phyloP scores from a whole-genome alignment of 2,888 invertebrate species.

The Pandemis heparana region DNA sequence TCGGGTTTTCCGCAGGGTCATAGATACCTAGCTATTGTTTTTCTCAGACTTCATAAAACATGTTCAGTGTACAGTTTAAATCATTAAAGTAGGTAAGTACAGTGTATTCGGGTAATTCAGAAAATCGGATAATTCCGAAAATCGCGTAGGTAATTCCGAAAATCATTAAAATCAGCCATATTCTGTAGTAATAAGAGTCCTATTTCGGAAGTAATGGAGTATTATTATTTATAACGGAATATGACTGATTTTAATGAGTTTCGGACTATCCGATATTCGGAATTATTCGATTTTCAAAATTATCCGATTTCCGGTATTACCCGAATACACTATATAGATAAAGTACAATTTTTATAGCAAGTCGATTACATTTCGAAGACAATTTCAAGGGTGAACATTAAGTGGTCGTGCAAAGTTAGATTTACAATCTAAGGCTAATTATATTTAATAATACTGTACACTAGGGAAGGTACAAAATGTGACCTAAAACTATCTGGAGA shows the following conservation, averaged over 20 bases:
- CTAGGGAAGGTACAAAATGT: constrained; percentile 39
- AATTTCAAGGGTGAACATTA: constrained; percentile 37
- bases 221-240: too few relatives aligned
- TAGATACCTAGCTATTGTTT: background rate
- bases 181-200: too few relatives aligned
- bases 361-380: constrained; percentile 40
- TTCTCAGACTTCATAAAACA: constrained; percentile 2
- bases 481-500: constrained; percentile 42
- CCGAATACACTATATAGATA: too few relatives aligned
- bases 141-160: too few relatives aligned
- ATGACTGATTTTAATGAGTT: too few relatives aligned
- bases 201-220: too few relatives aligned
- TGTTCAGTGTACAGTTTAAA: constrained; percentile 5
- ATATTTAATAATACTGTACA: constrained; percentile 41
- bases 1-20: background rate
- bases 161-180: too few relatives aligned
- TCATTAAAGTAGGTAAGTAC: background rate
- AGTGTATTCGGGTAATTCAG: too few relatives aligned
- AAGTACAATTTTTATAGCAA: constrained; percentile 38
- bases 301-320: too few relatives aligned
- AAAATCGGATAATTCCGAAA: too few relatives aligned
- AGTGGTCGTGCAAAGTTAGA: constrained; percentile 37
- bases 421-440: constrained; percentile 21
- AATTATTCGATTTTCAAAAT: too few relatives aligned
- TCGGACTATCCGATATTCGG: too few relatives aligned